A percentile compares a stretch with the other conserved stretches of the same genome.
These are phyloP conservation scores for Hirtodrosophila trivittata DNA, from an alignment of 2,888 invertebrate species.

Conservation along the genomic window DNA sequence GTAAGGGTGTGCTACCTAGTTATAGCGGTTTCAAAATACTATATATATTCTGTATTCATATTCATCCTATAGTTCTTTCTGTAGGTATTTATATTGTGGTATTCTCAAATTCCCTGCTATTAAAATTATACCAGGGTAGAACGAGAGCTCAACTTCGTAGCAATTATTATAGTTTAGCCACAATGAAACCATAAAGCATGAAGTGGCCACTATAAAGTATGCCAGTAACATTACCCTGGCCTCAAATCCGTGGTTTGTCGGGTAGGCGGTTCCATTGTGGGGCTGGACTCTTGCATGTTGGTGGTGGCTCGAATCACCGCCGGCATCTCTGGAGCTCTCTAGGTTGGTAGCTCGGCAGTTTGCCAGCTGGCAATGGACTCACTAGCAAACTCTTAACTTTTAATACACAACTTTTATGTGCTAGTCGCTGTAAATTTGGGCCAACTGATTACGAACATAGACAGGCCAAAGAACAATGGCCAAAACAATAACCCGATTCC, in stretches of 20 bases:
- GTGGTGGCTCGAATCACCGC: conserved; percentile 9
- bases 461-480: conserved; percentile 35
- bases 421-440: conserved; percentile 25
- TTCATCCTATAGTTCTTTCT: too few species aligned
- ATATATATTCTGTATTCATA: too few species aligned
- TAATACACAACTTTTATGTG: conserved; percentile 60
- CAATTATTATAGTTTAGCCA: conserved; percentile 64
- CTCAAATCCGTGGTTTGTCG: conserved; percentile 20
- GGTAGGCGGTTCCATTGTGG: too few species aligned
- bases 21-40: too few species aligned
- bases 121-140: background rate
- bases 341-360: conserved; percentile 15
- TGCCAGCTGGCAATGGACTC: conserved; percentile 40
- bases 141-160: conserved; percentile 15
- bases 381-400: conserved; percentile 65
- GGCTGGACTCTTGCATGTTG: conserved; percentile 1
- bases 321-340: background rate
- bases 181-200: conserved; percentile 48
- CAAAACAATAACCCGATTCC: conserved; percentile 34
- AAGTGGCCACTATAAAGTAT: conserved; percentile 24
- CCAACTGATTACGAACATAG: conserved; percentile 42
- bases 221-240: conserved; percentile 23
- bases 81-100: too few species aligned
- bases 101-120: too few species aligned
- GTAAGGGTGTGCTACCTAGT: too few species aligned